phyloP scores from a whole-genome alignment of 2,113 vertebrate species.

The Ophthalmolycus amberensis region DNA sequence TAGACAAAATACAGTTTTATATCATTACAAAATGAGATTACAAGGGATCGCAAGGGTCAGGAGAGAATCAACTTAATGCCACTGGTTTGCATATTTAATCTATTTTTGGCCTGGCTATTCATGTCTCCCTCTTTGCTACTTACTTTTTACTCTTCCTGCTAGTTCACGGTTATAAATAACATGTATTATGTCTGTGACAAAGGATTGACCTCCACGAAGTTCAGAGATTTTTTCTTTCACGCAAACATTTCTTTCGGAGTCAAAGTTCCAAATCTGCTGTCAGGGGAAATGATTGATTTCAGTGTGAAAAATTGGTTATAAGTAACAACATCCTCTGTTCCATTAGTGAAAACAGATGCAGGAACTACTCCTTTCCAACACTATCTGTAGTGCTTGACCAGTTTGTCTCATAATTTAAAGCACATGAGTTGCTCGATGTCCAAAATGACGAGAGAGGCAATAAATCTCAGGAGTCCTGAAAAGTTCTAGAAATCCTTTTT shows the following conservation, averaged over 20 bases:
- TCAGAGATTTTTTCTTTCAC: slow-evolving; percentile 37
- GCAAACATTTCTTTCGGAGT: slow-evolving; percentile 65
- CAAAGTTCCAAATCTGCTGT: slow-evolving; percentile 81
- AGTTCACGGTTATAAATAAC: slow-evolving; percentile 38
- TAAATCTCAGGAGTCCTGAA: slow-evolving; percentile 82
- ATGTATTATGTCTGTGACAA: slow-evolving; percentile 58
- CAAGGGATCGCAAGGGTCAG: background rate
- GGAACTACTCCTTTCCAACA: slow-evolving; percentile 78
- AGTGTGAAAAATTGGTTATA: slow-evolving; percentile 89
- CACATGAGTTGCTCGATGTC: slow-evolving; percentile 85
- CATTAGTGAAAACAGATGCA: slow-evolving; percentile 89
- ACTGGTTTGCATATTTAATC: slow-evolving; percentile 42
- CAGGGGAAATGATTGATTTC: slow-evolving; percentile 89
- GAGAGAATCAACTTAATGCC: slow-evolving; percentile 10
- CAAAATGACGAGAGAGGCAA: slow-evolving; percentile 83
- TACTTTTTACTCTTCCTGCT: slow-evolving; percentile 30
- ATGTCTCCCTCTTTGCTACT: slow-evolving; percentile 2
- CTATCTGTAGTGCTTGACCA: slow-evolving; percentile 87
- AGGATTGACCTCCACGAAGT: slow-evolving; percentile 63
- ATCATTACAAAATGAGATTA: background rate
- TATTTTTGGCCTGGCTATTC: slow-evolving; percentile 40
- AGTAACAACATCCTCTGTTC: slow-evolving; percentile 88
- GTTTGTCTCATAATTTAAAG: slow-evolving; percentile 87
- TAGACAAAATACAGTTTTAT: background rate
- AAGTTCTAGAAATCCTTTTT: slow-evolving; percentile 81